Base-by-base conservation (phyloP, 2,113 vertebrate genomes). In the Aramus guarauna region DNA sequence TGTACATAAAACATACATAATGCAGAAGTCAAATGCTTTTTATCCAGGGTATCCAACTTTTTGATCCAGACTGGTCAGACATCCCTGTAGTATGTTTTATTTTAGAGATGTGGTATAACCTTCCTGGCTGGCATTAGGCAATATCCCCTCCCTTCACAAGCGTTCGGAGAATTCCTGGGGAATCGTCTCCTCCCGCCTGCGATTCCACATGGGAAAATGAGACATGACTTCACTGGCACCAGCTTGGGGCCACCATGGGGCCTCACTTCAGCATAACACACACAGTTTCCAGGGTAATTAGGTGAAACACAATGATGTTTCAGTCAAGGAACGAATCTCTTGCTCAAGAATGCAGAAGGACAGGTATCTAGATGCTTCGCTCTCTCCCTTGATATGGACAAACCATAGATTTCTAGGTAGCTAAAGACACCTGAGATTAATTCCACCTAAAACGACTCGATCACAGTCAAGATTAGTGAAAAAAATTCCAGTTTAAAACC, bases 181-280 rank as follows among this genome's bases (percentile, higher is more conserved):
- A 94, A 69, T 45, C 5, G 9, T n/a, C 87, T 91, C 77, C 59
- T 89, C 52, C 66, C 3, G 62, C 48, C 60, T 56, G 34, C 0
- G 0, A 60, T 48, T 90, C 84, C 74, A 72, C 0, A 3, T 6
- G 15, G 74, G 48, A 76, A 95, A 95, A 95, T 48, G 67, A 96
- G 93, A 95, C 90, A 76, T 82, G 86, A 97, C 77, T 94, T 95
- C 94, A 96, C 45, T 75, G 81, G 73, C 85, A 93, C 62, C 29
- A 47, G 15, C 50, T 9, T 72, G 81, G 73, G 62, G 74, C 60
- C 30, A 24, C 45, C 47, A 36, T 9, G 36, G 74, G 58, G 19
- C 53, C 72, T 69, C 56, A 43, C 27, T 64, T 36, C 58, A 76
- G 59, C 5, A 2, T 34, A 59, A 66, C 21, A 77, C 17, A 23